A percentile compares a stretch with the other conserved stretches of the same genome.
These are phyloP conservation scores for Labeo calbasu DNA, from an alignment of 2,797 vertebrate genomes.

Conservation along the genomic window DNA sequence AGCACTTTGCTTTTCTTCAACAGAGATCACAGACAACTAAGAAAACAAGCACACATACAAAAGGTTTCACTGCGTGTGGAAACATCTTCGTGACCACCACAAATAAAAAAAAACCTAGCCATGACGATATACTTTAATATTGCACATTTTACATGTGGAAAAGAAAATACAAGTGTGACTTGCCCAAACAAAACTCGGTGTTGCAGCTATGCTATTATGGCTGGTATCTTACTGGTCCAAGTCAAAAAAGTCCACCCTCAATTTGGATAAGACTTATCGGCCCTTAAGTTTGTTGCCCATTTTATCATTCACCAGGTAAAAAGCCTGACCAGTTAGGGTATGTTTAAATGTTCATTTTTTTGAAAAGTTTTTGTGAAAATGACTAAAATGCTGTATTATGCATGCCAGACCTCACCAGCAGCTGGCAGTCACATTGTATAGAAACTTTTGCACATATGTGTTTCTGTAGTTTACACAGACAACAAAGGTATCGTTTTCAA, in stretches of 20 bases:
- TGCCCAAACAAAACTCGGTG: no score
- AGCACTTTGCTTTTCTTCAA: background rate
- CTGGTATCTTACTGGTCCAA: background rate
- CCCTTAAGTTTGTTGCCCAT: background rate
- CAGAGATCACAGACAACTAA: slow-evolving; percentile 2
- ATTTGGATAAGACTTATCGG: background rate
- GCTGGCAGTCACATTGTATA: no score
- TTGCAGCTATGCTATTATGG: background rate
- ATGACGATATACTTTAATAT: background rate
- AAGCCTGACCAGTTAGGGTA: background rate
- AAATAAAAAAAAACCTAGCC: background rate
- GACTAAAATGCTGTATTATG: no score
- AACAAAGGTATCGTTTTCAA: no score
- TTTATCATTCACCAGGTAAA: background rate
- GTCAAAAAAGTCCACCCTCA: background rate
- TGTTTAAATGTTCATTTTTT: no score
- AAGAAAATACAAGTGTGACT: background rate
- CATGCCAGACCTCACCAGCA: no score
- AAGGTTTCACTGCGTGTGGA: background rate
- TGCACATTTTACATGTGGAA: background rate
- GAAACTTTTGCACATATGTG: no score
- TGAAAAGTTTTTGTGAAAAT: no score
- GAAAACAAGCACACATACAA: slow-evolving; percentile 1
- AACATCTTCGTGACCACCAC: background rate
- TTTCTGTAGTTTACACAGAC: no score